Base-by-base conservation (phyloP, 2,113 vertebrate genomes). In the Ardeotis arabs region DNA sequence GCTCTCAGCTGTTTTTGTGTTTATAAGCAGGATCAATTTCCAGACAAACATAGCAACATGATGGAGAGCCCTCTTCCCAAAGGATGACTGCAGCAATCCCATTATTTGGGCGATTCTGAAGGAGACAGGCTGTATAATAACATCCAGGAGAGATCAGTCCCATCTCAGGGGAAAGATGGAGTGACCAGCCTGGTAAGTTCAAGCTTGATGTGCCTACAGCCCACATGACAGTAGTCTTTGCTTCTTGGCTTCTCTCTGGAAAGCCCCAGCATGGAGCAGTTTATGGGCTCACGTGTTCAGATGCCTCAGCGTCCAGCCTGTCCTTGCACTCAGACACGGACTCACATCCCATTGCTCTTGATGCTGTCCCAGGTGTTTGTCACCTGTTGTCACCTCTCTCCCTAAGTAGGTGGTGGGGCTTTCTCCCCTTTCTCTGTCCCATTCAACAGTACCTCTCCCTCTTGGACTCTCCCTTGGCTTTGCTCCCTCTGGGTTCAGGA, bases 251-350 rank as follows among this genome's bases (percentile, higher is more conserved):
- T 69, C 35, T 77, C 16, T 25, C 27, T 49, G n/a, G 31, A 58
- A 84, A 35, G 27, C 14, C 22, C 10, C 55, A 47, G 33, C 25
- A 53, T 0, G 2, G 5, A 70, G 60, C 14, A 83, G 5, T 5
- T 73, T 7, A 11, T 15, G 35, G 33, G 69, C 31, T 39, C 1
- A 3, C 0, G 0, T 10, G 27, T 41, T 78, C 47, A 50, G 73
- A 8, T 0, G 3, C 18, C 31, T 14, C 1, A 1, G 10, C 27
- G 17, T 1, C 0, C 2, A 93, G n/a, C n/a, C 60, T 37, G 10
- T 49, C 37, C 55, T 78, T 60, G 15, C 28, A 22, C 22, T 53
- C 24, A 27, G 59, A 6, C 21, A 19, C 2, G 5, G 64, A 45
- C 10, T 58, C 3, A 0, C n/a, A 63, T 31, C 75, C 52, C 31